phyloP scores from a whole-genome alignment of 1,140 invertebrate species.

The Asbolus verrucosus region DNA sequence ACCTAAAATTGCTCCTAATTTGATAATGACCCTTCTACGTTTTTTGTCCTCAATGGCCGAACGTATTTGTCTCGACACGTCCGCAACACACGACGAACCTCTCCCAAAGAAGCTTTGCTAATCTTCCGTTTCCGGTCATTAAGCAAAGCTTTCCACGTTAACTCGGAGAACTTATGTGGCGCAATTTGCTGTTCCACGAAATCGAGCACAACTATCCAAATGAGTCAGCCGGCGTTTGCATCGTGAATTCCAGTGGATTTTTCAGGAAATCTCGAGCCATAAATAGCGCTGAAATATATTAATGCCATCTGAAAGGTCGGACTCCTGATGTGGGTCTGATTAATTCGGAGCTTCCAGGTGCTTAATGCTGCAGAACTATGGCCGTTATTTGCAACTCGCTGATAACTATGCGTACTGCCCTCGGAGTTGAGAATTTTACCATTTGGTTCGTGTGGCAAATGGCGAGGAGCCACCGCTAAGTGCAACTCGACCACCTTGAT shows the following conservation, averaged over 20 bases:
- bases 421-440: neutral
- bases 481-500: slow-evolving; percentile 16
- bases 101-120: neutral
- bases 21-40: no score
- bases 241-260: neutral
- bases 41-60: slow-evolving; percentile 5
- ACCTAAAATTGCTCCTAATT: no score
- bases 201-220: slow-evolving; percentile 10
- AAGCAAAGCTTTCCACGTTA: slow-evolving; percentile 1
- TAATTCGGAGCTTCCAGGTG: slow-evolving; percentile 49
- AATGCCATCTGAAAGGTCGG: slow-evolving; percentile 15
- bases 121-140: slow-evolving; percentile 4
- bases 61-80: neutral
- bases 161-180: neutral
- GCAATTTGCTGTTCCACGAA: neutral
- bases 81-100: neutral
- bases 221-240: neutral
- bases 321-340: slow-evolving; percentile 51
- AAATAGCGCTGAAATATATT: slow-evolving; percentile 16
- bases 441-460: slow-evolving; percentile 9
- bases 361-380: slow-evolving; percentile 46
- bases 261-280: neutral
- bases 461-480: slow-evolving; percentile 1
- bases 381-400: slow-evolving; percentile 11
- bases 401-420: slow-evolving; percentile 37